These are phyloP conservation scores for Seriola rivoliana DNA, from an alignment of 2,113 vertebrate species.

Conservation along the genomic window DNA sequence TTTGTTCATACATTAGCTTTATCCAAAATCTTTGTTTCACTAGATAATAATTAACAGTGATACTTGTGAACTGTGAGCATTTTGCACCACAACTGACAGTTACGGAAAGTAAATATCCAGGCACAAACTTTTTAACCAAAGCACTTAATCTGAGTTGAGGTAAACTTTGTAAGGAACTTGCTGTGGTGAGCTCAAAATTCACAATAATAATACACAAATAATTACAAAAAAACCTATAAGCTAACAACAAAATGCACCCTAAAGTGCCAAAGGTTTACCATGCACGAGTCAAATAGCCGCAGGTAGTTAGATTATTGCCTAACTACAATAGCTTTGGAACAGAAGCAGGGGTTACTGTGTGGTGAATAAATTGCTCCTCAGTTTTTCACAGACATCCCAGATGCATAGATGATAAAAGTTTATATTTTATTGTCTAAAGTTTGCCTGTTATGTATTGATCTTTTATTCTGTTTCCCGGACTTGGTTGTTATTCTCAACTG, in stretches of 20 bases:
- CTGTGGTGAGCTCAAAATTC: background rate
- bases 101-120: background rate
- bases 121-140: background rate
- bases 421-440: slow-evolving; percentile 34
- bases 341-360: slow-evolving; percentile 2
- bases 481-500: slow-evolving; percentile 34
- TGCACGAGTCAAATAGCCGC: background rate
- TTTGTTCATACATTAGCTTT: slow-evolving; percentile 14
- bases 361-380: slow-evolving; percentile 32
- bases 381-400: slow-evolving; percentile 7
- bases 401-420: slow-evolving; percentile 27
- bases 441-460: slow-evolving; percentile 34
- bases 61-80: background rate
- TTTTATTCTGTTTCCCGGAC: slow-evolving; percentile 38
- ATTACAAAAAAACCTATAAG: background rate
- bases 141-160: background rate
- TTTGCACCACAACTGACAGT: background rate
- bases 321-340: slow-evolving; percentile 21
- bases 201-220: no score
- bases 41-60: background rate
- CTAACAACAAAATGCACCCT: background rate
- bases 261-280: background rate
- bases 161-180: background rate
- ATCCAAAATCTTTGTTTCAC: background rate
- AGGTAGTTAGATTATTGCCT: slow-evolving; percentile 14